Base-by-base conservation (phyloP, 2,113 vertebrate genomes). In the Merops nubicus region DNA sequence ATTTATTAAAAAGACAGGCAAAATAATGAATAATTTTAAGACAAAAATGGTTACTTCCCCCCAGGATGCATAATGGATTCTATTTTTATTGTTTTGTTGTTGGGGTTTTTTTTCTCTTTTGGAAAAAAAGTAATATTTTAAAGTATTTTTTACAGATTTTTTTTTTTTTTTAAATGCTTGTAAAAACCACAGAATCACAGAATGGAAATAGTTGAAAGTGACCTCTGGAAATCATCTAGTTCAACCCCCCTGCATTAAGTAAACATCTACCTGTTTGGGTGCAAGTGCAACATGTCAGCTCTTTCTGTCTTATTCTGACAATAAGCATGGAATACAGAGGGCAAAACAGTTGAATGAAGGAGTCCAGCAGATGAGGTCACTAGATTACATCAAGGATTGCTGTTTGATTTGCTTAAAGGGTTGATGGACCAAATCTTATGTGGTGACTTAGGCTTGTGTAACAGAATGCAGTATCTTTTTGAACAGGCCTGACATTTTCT, bases 21-120 rank as follows among this genome's bases (percentile, higher is more conserved):
- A 78, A 25, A 47, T 29, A 0, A 19, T 50, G 0, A 70, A 51
- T 34, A 53, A 54, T 72, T 59, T 77, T 21, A 43, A 84, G 19
- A 48, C 59, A 0, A 75, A 89, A 75, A 54, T 16, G 0, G 2
- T 48, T 79, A 33, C 3, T 4, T 38, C 72, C 84, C 47, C 14
- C 4, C 15, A 28, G 9, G 8, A 9, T 40, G 7, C 4, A 81
- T 6, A 76, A 50, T 8, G 3, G 28, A 25, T 15, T 20, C 1
- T 5, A n/a, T n/a, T 0, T 7, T 4, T 51, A 29, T 40, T 5
- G 3, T 40, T 33, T 15, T n/a, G 7, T 11, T 28, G 8, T 10
- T 36, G n/a, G n/a, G n/a, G n/a, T 7, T 51, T 40, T 15, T 43
- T 9, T 13, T 22, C 7, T 10, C 16, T 38, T 33, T 42, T 29